These are phyloP conservation scores for Anguilla anguilla DNA, from an alignment of 2,797 vertebrate genomes.

Conservation along the genomic window DNA sequence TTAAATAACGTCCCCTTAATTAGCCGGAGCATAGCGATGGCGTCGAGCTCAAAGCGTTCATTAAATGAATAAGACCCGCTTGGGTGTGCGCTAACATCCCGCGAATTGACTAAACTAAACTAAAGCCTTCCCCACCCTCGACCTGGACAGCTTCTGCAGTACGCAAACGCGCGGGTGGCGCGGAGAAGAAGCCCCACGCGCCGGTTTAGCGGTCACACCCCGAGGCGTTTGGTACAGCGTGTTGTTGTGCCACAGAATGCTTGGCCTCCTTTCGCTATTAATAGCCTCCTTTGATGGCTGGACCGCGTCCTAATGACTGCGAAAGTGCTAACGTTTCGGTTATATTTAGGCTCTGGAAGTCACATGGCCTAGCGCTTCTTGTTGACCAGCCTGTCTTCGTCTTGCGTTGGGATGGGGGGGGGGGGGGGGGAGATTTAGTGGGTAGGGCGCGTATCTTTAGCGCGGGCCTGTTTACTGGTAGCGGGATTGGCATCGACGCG, in stretches of 20 bases:
- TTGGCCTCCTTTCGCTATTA: conserved; percentile 38
- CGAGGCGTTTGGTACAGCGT: neutral
- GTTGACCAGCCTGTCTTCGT: conserved; percentile 69
- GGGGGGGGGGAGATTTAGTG: conserved; percentile 61
- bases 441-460: conserved; percentile 66
- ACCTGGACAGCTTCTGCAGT: neutral
- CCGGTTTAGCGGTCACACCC: neutral
- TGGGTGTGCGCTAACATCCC: conserved; percentile 29
- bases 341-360: conserved; percentile 72
- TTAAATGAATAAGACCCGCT: conserved; percentile 32
- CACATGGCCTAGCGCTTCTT: conserved; percentile 66
- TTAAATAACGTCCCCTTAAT: conserved; percentile 43
- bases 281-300: conserved; percentile 71
- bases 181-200: neutral
- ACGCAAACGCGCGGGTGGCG: neutral
- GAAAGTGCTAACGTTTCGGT: conserved; percentile 72
- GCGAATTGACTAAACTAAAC: neutral
- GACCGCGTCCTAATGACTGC: conserved; percentile 64
- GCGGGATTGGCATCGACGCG: conserved; percentile 60
- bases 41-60: conserved; percentile 47
- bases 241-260: conserved; percentile 29
- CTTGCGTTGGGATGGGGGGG: conserved; percentile 42
- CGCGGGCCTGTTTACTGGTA: conserved; percentile 48
- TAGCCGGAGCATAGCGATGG: conserved; percentile 45
- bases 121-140: neutral